Conservation (phyloP, 2,888 invertebrate species). For the Monoplex corrugatus region DNA sequence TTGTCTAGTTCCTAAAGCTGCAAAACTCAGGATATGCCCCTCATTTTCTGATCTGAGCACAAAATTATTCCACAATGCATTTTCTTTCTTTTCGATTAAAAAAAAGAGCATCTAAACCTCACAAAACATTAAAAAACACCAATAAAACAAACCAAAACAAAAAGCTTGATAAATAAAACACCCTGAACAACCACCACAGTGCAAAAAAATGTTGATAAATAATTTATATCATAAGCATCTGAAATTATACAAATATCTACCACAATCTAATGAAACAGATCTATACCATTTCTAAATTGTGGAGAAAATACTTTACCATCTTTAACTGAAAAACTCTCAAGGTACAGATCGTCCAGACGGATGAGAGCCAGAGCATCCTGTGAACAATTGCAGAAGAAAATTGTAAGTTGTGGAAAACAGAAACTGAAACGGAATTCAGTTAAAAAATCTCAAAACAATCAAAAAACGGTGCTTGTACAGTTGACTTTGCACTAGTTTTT, state of each 20-base stretch:
- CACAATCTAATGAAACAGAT: neutral
- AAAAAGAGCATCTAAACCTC: too few species aligned
- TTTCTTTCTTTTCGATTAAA: too few species aligned
- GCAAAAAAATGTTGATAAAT: neutral
- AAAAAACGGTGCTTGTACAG: neutral
- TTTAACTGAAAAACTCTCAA: conserved; percentile 98
- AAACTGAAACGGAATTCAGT: neutral
- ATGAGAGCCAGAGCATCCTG: conserved; percentile 95
- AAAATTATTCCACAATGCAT: too few species aligned
- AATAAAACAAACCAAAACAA: too few species aligned
- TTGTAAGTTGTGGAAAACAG: conserved; percentile 32
- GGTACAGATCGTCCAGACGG: conserved; percentile 96
- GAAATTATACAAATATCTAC: neutral
- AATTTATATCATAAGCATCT: neutral
- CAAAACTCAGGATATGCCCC: too few species aligned
- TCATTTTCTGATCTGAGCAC: too few species aligned
- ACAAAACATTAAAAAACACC: too few species aligned
- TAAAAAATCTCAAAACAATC: neutral
- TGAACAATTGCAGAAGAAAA: too few species aligned
- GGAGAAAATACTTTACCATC: conserved; percentile 84
- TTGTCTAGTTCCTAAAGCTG: too few species aligned
- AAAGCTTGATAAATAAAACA: too few species aligned
- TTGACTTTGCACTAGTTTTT: too few species aligned
- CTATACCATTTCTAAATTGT: neutral
- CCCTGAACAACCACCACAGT: too few species aligned